Conservation (phyloP, 1,140 invertebrate species). For the Leptinotarsa undecemlineata region DNA sequence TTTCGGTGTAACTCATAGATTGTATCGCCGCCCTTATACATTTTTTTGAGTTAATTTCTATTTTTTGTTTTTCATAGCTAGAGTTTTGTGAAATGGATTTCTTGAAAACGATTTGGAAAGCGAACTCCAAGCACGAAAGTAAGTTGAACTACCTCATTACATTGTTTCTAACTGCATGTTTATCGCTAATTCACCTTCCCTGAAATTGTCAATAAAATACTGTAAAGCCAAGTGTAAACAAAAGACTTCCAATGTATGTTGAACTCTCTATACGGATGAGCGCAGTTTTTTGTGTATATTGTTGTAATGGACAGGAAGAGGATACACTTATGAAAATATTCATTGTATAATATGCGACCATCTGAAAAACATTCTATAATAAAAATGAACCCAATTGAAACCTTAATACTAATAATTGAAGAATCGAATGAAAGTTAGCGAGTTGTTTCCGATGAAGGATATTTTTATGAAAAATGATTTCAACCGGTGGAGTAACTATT, state of each 20-base stretch:
- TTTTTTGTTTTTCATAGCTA: background rate
- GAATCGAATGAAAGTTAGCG: no score
- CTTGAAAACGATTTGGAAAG: constrained; percentile 68
- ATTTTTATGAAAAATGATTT: no score
- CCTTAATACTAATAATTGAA: no score
- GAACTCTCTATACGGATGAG: constrained; percentile 17
- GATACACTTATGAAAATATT: no score
- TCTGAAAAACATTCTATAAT: no score
- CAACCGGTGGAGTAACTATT: no score
- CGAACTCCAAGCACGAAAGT: constrained; percentile 71
- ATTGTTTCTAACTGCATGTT: constrained; percentile 29
- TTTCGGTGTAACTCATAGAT: background rate
- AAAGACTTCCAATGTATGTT: constrained; percentile 25
- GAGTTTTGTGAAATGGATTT: constrained; percentile 58
- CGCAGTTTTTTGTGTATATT: background rate
- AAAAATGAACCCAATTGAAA: no score
- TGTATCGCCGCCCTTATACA: no score
- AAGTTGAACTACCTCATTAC: constrained; percentile 53
- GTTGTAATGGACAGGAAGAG: background rate
- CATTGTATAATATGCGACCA: no score
- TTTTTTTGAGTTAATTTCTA: background rate
- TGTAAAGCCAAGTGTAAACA: background rate
- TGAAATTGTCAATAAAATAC: background rate
- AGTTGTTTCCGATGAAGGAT: no score
- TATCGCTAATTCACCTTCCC: constrained; percentile 15